These are phyloP conservation scores for Aethes cnicana DNA, from an alignment of 2,888 invertebrate species.

Conservation along the genomic window DNA sequence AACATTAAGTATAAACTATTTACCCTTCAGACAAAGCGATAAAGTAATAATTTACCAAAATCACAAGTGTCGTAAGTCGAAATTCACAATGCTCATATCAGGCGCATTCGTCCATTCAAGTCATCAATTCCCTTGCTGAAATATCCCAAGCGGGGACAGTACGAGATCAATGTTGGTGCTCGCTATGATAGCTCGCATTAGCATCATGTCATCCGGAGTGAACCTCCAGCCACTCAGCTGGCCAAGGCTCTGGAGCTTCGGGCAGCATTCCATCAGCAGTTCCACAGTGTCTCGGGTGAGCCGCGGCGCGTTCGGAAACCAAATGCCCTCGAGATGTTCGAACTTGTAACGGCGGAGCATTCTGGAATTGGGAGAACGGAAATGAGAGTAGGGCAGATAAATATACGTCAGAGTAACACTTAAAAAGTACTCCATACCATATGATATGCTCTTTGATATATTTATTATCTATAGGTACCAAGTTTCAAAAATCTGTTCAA, in stretches of 20 bases:
- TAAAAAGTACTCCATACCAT: too few species aligned
- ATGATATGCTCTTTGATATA: too few species aligned
- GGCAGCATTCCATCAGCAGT: slow-evolving; percentile 85
- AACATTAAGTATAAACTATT: too few species aligned
- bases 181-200: slow-evolving; percentile 84
- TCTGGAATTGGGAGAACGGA: too few species aligned
- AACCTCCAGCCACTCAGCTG: slow-evolving; percentile 86
- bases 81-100: not conserved
- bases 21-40: too few species aligned
- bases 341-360: slow-evolving; percentile 85
- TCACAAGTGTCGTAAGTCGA: not conserved
- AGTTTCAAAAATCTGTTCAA: too few species aligned
- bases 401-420: too few species aligned
- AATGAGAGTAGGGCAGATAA: too few species aligned
- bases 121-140: slow-evolving; percentile 64
- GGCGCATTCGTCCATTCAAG: not conserved
- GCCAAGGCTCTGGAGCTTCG: slow-evolving; percentile 84
- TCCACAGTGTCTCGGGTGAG: slow-evolving; percentile 85
- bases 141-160: slow-evolving; percentile 83
- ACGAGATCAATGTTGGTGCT: slow-evolving; percentile 86
- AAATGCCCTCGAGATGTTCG: slow-evolving; percentile 84
- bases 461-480: too few species aligned
- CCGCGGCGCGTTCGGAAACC: slow-evolving; percentile 86
- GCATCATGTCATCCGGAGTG: slow-evolving; percentile 85
- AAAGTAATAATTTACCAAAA: too few species aligned